A percentile compares a stretch with the other conserved stretches of the same genome.
Conservation (phyloP, 1,140 invertebrate genomes). For the Diabrotica undecimpunctata region DNA sequence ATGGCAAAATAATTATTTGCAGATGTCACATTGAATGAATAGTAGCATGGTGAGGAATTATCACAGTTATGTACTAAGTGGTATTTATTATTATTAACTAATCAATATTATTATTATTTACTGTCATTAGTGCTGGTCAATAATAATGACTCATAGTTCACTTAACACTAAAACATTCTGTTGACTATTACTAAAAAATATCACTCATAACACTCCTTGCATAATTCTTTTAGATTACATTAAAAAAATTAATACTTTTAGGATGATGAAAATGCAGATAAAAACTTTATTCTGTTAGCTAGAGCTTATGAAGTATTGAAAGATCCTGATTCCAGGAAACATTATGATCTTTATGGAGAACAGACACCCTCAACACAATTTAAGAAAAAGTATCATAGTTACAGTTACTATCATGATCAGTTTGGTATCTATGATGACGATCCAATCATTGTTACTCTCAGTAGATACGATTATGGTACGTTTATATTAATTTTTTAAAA, state of each 20-base stretch:
- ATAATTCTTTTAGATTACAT: no score
- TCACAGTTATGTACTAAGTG: no score
- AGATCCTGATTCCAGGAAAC: conserved; percentile 72
- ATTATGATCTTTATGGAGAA: conserved; percentile 79
- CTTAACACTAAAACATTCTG: no score
- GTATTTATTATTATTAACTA: no score
- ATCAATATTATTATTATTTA: no score
- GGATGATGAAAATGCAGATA: conserved; percentile 70
- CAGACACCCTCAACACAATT: conserved; percentile 59
- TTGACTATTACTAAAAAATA: no score
- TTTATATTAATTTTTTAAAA: conserved; percentile 26
- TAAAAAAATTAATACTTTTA: conserved; percentile 39
- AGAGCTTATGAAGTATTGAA: conserved; percentile 82
- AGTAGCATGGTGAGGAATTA: no score
- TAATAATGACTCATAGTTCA: no score
- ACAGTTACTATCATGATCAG: conserved; percentile 78
- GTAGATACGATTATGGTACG: conserved; percentile 72
- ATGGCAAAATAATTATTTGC: no score
- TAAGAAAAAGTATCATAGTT: conserved; percentile 68
- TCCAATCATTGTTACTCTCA: conserved; percentile 74
- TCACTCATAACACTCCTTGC: no score
- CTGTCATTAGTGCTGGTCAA: no score
- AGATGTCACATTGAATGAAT: no score
- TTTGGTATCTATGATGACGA: conserved; percentile 90
- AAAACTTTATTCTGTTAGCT: conserved; percentile 73